Evolutionary conservation across 1,140 invertebrate species (phyloP), one percentile per base, ranked within the genome.

Genomic region (Eciton burchellii): DNA sequence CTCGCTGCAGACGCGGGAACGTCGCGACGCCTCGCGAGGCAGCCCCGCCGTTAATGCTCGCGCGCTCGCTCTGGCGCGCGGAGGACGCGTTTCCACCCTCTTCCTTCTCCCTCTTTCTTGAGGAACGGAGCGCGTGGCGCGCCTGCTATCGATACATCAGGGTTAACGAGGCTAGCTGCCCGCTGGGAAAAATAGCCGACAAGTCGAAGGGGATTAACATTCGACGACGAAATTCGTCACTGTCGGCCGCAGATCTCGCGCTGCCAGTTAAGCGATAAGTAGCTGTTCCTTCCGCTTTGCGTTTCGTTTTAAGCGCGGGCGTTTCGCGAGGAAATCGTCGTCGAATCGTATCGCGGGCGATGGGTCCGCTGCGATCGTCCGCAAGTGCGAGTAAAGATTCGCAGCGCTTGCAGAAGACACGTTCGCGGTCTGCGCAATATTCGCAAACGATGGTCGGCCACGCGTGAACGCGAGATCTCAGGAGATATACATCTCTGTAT

Each of bases 181-280:
- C n/a, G 24, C 45, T 26, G 74, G 49, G 62, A 54, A 60, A 82
- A 86, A 85, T 43, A 43, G 52, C 63, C 57, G 76, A 88, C 84
- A 85, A 85, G 26, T 57, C 11, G 63, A 24, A 54, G 54, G 45
- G 74, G 59, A 88, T 88, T 89, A 89, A 89, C 88, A 89, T 88
- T 89, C 84, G 66, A 86, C 73, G 82, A 73, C 24, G 84, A 89
- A 89, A 89, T 88, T 86, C 76, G 86, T 88, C 86, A 88, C 62
- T 81, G 86, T 88, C 84, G 76, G 60, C 21, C 65, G 49, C 84
- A 88, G 81, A 24, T 82, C 43, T 60, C 14, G 41, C 19, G 41
- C 1, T 68, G 11, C 5, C 57, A 41, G 54, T 79, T 79, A 45
- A 47, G 19, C 76, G 82, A 65, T 84, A 81, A 84, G 76, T 84